Evolutionary conservation across 2,797 vertebrate species (phyloP).

Genomic region (Leptodactylus fallax): DNA sequence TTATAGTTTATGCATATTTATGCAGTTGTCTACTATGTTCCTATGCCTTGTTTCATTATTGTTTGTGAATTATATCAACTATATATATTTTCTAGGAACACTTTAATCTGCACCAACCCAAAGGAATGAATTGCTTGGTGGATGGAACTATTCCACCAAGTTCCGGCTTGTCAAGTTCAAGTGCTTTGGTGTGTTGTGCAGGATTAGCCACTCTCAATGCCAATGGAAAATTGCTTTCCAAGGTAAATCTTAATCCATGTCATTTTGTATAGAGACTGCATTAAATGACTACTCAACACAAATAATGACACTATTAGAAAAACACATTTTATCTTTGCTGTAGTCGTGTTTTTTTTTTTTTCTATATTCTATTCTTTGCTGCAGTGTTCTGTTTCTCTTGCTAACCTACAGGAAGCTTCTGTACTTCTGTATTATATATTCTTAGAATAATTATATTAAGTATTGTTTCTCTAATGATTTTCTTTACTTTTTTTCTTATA

Average conservation of each 20-base stretch:
- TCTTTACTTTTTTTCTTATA: too few species aligned
- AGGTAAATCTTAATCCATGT: slow-evolving; percentile 78
- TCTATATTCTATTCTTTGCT: too few species aligned
- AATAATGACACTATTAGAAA: not conserved
- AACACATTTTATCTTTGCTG: not conserved
- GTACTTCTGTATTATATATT: too few species aligned
- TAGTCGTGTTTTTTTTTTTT: not conserved
- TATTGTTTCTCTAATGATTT: too few species aligned
- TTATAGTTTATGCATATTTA: too few species aligned
- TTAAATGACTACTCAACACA: not conserved
- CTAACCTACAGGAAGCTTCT: too few species aligned
- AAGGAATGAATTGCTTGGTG: slow-evolving; percentile 91
- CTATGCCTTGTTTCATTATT: not conserved
- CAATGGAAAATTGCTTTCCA: slow-evolving; percentile 88
- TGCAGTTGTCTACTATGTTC: too few species aligned
- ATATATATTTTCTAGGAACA: slow-evolving; percentile 81
- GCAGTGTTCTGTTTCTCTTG: too few species aligned
- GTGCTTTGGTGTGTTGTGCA: slow-evolving; percentile 94
- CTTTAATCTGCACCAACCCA: slow-evolving; percentile 78
- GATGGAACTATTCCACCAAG: slow-evolving; percentile 93
- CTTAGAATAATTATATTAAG: too few species aligned
- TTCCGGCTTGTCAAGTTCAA: slow-evolving; percentile 96
- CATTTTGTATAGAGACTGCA: not conserved
- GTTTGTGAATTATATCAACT: not conserved
- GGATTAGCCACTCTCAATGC: slow-evolving; percentile 87